Conservation (phyloP, 2,888 invertebrate genomes). For the Monochamus alternatus region DNA sequence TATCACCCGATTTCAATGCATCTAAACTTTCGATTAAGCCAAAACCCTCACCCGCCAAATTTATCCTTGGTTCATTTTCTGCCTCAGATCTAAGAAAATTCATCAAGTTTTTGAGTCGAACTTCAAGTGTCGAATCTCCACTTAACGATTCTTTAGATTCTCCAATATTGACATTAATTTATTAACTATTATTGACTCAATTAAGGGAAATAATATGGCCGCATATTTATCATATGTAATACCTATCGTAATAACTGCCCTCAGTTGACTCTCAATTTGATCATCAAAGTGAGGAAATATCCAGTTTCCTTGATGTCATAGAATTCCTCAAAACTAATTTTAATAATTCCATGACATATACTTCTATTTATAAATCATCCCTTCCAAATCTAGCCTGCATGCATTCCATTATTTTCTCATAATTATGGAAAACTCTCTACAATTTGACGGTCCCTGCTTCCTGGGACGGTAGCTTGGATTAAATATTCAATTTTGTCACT, state of each 20-base stretch:
- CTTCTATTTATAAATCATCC: slow-evolving; percentile 56
- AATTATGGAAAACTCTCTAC: slow-evolving; percentile 54
- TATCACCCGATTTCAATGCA: too few species aligned
- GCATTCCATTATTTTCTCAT: slow-evolving; percentile 47
- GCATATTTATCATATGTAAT: slow-evolving; percentile 25
- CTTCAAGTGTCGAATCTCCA: too few species aligned
- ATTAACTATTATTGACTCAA: slow-evolving; percentile 45
- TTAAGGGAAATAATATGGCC: slow-evolving; percentile 32
- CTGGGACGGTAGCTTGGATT: slow-evolving; percentile 48
- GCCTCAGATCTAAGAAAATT: slow-evolving; percentile 28
- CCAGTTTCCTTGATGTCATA: slow-evolving; percentile 28
- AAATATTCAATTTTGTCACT: slow-evolving; percentile 54
- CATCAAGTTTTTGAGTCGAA: slow-evolving; percentile 19
- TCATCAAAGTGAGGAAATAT: slow-evolving; percentile 30
- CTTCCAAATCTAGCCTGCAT: slow-evolving; percentile 57
- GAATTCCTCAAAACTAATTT: slow-evolving; percentile 56
- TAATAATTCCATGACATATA: too few species aligned
- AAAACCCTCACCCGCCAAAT: slow-evolving; percentile 30
- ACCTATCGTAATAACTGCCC: slow-evolving; percentile 55
- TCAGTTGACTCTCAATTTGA: slow-evolving; percentile 56
- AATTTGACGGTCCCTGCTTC: slow-evolving; percentile 48
- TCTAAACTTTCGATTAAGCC: slow-evolving; percentile 31
- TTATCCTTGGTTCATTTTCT: slow-evolving; percentile 36
- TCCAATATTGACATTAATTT: background rate
- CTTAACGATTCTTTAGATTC: too few species aligned